Evolutionary conservation across 2,888 invertebrate genomes (phyloP).

Genomic region (Eupithecia tripunctaria): DNA sequence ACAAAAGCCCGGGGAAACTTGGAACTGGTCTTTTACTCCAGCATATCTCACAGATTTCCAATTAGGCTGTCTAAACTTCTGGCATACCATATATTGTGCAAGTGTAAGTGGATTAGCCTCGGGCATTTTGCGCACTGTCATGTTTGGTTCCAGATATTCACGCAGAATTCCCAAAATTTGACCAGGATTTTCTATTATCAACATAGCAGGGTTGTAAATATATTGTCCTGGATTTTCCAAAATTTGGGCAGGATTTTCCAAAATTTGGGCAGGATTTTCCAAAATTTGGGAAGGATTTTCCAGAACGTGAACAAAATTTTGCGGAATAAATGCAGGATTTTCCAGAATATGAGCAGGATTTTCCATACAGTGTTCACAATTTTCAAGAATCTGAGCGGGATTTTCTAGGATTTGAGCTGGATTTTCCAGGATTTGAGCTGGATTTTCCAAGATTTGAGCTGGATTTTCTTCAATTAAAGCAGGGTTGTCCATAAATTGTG

Average conservation of each 20-base stretch:
- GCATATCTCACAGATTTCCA: background rate
- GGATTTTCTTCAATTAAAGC: no score
- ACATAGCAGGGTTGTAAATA: background rate
- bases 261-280: no score
- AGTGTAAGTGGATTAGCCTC: background rate
- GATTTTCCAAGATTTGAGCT: no score
- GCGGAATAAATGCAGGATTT: no score
- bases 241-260: background rate
- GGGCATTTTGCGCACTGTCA: background rate
- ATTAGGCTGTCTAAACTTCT: background rate
- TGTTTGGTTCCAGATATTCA: background rate
- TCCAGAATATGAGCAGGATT: no score
- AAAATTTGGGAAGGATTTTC: background rate
- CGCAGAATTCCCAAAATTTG: background rate
- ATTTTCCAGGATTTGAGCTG: no score
- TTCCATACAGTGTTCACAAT: no score
- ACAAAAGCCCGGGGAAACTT: constrained; percentile 3
- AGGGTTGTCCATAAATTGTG: no score
- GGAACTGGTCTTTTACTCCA: background rate
- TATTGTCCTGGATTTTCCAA: background rate
- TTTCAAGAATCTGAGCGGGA: no score
- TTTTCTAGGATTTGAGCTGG: no score
- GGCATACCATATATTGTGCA: background rate
- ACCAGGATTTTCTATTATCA: background rate
- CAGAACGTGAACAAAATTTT: no score